A percentile compares a stretch with the other conserved stretches of the same genome.
Conservation (phyloP, 2,888 invertebrate species). For the Eilema griseolum region DNA sequence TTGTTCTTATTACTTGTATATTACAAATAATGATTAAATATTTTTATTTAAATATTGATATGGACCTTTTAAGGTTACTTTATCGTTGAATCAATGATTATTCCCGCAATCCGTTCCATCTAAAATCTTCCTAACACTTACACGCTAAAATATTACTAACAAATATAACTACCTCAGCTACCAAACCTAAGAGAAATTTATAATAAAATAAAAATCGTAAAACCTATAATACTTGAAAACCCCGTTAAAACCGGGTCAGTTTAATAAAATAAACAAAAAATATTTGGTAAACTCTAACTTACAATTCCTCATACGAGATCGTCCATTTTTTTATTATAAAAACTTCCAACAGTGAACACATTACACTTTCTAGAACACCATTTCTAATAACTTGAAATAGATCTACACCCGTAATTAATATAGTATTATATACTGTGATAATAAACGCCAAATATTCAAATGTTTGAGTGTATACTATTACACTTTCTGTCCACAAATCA, state of each 20-base stretch:
- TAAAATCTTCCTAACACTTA: conserved; percentile 67
- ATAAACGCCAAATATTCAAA: conserved; percentile 52
- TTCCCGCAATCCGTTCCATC: conserved; percentile 67
- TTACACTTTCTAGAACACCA: conserved; percentile 74
- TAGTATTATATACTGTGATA: conserved; percentile 59
- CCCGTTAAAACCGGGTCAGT: conserved; percentile 83
- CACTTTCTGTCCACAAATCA: conserved; percentile 22
- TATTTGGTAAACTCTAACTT: conserved; percentile 78
- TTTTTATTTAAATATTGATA: conserved; percentile 82
- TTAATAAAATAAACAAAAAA: conserved; percentile 62
- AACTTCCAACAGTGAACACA: conserved; percentile 82
- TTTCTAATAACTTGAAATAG: conserved; percentile 78
- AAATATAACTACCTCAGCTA: conserved; percentile 72
- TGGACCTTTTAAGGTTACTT: conserved; percentile 85
- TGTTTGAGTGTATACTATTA: conserved; percentile 44
- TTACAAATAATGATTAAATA: conserved; percentile 84
- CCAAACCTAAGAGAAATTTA: conserved; percentile 64
- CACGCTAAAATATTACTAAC: conserved; percentile 67
- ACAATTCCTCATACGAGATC: conserved; percentile 76
- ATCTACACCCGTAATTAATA: conserved; percentile 84
- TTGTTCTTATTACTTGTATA: conserved; percentile 80
- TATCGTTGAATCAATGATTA: conserved; percentile 74
- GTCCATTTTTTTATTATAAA: conserved; percentile 64
- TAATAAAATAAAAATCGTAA: conserved; percentile 61
- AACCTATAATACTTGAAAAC: conserved; percentile 83